Percentiles rank a stretch among this genome's conserved stretches.
Conservation (phyloP, 2,888 invertebrate species). For the Volucella bombylans region DNA sequence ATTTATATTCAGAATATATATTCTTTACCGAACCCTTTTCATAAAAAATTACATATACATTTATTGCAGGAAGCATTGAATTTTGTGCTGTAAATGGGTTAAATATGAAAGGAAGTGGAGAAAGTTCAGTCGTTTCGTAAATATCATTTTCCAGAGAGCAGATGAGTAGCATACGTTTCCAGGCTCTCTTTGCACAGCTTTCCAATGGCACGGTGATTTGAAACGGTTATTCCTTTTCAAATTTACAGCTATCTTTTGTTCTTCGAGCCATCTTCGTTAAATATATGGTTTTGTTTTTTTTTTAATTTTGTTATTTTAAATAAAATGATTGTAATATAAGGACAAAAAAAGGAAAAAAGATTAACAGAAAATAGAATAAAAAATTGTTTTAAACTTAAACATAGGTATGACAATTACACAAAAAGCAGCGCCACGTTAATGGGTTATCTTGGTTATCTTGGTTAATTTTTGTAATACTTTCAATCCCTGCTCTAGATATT, state of each 20-base stretch:
- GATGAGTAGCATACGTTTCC: too few relatives aligned
- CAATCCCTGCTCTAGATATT: constrained; percentile 94
- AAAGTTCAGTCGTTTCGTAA: too few relatives aligned
- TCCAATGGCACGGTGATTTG: too few relatives aligned
- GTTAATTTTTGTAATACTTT: constrained; percentile 82
- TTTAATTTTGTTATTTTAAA: constrained; percentile 43
- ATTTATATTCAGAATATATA: too few relatives aligned
- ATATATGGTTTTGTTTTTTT: constrained; percentile 30
- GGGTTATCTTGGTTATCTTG: constrained; percentile 79
- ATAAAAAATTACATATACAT: too few relatives aligned
- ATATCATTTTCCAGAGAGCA: too few relatives aligned
- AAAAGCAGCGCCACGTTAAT: constrained; percentile 75
- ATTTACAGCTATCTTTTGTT: constrained; percentile 44
- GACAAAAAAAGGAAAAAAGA: constrained; percentile 64
- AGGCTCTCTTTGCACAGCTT: too few relatives aligned
- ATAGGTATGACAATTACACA: constrained; percentile 69
- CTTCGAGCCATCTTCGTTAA: constrained; percentile 52
- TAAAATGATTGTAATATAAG: constrained; percentile 68
- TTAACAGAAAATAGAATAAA: constrained; percentile 73
- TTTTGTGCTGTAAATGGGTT: too few relatives aligned
- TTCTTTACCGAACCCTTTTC: too few relatives aligned
- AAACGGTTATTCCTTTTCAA: constrained; percentile 59
- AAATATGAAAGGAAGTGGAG: too few relatives aligned
- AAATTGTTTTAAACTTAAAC: constrained; percentile 70
- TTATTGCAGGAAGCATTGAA: too few relatives aligned